Evolutionary conservation across 2,888 invertebrate genomes (phyloP).

Genomic region (Tholera decimalis): DNA sequence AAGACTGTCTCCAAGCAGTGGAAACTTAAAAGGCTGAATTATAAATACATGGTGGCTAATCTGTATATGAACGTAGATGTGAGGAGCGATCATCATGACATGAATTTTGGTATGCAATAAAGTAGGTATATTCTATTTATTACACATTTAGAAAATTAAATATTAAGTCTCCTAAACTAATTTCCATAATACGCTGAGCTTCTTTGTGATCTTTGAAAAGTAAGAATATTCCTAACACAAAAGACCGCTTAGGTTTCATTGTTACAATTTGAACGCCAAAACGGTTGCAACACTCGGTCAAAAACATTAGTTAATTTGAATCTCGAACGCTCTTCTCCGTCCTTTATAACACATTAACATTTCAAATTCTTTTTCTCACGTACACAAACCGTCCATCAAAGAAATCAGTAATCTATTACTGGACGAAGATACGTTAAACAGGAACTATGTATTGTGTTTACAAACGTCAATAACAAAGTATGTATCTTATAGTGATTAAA

Average conservation of each 20-base stretch:
- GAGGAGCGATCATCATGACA: not conserved
- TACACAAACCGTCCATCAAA: conserved; percentile 46
- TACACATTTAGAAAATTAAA: too few species aligned
- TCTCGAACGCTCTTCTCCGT: conserved; percentile 2
- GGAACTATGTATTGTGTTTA: conserved; percentile 25
- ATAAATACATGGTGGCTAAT: not conserved
- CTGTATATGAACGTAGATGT: not conserved
- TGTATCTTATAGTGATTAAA: conserved; percentile 36
- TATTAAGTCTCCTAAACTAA: too few species aligned
- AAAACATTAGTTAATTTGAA: conserved; percentile 7
- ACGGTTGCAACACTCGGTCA: conserved; percentile 14
- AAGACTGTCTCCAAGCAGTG: too few species aligned
- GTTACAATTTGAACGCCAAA: not conserved
- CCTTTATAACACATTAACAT: conserved; percentile 35
- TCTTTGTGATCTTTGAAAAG: too few species aligned
- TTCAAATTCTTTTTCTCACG: conserved; percentile 20
- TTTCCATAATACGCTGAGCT: too few species aligned
- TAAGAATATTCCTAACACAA: not conserved
- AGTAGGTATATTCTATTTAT: too few species aligned
- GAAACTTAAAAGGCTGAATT: too few species aligned
- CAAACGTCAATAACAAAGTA: conserved; percentile 18
- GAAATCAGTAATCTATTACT: conserved; percentile 43
- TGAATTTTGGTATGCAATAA: not conserved
- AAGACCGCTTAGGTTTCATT: not conserved
- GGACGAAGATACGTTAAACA: conserved; percentile 12